A percentile compares a stretch with the other conserved stretches of the same genome.
Evolutionary conservation across 2,113 vertebrate species (phyloP).

Genomic region (Urocolius indicus): DNA sequence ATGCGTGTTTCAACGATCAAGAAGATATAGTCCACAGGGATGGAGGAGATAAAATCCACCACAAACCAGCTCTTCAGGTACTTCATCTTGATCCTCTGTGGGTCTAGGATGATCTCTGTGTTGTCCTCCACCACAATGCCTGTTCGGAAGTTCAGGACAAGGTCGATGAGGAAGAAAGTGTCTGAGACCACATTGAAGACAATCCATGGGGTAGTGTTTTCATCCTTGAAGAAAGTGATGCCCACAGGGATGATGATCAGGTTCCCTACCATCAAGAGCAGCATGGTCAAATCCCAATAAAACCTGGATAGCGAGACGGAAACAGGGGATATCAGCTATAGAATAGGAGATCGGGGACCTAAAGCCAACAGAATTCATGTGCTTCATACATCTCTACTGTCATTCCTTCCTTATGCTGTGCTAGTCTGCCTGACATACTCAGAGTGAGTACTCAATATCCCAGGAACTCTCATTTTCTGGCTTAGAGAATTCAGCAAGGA

Average conservation of each 20-base stretch:
- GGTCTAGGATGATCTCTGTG: constrained; percentile 97
- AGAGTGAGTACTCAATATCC: neutral
- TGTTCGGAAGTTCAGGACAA: constrained; percentile 98
- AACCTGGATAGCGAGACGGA: constrained; percentile 85
- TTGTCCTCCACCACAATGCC: constrained; percentile 99
- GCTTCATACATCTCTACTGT: neutral
- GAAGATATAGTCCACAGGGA: constrained; percentile 99
- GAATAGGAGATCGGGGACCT: neutral
- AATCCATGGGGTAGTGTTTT: constrained; percentile 98
- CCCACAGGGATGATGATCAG: constrained; percentile 99
- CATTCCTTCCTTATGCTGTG: neutral
- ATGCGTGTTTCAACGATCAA: constrained; percentile 98
- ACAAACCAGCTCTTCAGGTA: constrained; percentile 98
- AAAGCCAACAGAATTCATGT: neutral
- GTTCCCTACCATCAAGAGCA: constrained; percentile 98
- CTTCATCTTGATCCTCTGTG: constrained; percentile 96
- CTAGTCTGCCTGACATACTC: neutral
- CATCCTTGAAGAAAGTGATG: constrained; percentile 99
- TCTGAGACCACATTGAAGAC: constrained; percentile 99
- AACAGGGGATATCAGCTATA: constrained; percentile 38
- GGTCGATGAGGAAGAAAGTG: constrained; percentile 98
- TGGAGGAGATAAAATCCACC: constrained; percentile 99
- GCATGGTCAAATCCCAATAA: constrained; percentile 99
- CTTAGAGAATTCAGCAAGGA: neutral
- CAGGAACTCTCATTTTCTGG: neutral